Percentiles rank a stretch among this genome's conserved stretches.
Conservation (phyloP, 2,113 vertebrate species). For the Myrmecophaga tridactyla region DNA sequence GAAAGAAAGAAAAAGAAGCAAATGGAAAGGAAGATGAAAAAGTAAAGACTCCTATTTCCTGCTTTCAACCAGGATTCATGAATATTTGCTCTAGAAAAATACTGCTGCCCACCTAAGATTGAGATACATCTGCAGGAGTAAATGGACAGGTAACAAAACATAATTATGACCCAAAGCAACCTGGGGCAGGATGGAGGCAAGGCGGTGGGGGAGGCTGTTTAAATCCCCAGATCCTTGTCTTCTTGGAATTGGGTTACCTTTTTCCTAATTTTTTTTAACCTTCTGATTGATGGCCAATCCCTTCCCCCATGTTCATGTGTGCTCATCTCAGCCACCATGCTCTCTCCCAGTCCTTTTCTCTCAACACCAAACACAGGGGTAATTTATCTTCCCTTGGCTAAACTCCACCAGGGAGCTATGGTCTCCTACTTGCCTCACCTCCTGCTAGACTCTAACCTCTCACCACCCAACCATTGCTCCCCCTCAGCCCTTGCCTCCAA, state of each 20-base stretch:
- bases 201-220: neutral
- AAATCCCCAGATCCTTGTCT: neutral
- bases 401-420: constrained; percentile 28
- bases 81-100: neutral
- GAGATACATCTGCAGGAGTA: neutral
- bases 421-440: neutral
- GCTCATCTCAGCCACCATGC: constrained; percentile 45
- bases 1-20: neutral
- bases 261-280: constrained; percentile 11
- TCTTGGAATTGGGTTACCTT: neutral
- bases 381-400: constrained; percentile 62
- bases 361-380: constrained; percentile 63
- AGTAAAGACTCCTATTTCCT: neutral
- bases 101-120: neutral
- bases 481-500: neutral
- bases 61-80: neutral
- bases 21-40: neutral
- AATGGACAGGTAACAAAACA: neutral
- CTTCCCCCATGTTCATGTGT: neutral
- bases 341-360: constrained; percentile 50
- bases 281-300: constrained; percentile 1
- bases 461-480: constrained; percentile 24
- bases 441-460: neutral
- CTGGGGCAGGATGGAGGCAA: neutral
- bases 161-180: neutral